A percentile compares a stretch with the other conserved stretches of the same genome.
Conservation (phyloP, 2,113 vertebrate genomes). For the Trogon surrucura region DNA sequence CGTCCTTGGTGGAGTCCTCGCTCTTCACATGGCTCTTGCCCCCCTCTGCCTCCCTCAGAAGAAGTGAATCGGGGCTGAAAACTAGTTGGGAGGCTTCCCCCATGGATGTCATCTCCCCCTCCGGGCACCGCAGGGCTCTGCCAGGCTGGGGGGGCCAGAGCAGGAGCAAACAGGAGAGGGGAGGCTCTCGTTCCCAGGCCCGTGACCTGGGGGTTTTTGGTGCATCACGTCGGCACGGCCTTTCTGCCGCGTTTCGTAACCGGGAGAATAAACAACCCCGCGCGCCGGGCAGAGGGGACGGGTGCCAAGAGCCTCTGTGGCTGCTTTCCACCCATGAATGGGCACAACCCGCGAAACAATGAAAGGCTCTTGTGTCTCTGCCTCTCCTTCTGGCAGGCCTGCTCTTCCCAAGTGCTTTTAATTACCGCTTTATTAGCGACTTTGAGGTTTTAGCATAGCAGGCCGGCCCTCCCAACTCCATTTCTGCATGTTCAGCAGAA, state of each 20-base stretch:
- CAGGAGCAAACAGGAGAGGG: background rate
- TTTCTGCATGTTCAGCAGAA: background rate
- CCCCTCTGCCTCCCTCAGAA: background rate
- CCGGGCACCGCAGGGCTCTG: fast-evolving
- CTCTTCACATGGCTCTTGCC: background rate
- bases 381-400: conserved; percentile 45
- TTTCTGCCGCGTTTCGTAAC: background rate
- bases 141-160: background rate
- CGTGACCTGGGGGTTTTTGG: fast-evolving
- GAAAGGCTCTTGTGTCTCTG: conserved; percentile 29
- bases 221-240: fast-evolving
- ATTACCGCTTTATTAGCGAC: conserved; percentile 43
- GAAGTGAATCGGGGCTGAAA: background rate
- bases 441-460: background rate
- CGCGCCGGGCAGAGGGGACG: background rate
- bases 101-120: background rate
- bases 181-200: background rate
- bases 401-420: conserved; percentile 60
- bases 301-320: background rate
- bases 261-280: background rate
- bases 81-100: background rate
- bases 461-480: background rate
- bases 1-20: background rate
- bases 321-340: conserved; percentile 27
- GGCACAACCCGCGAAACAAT: conserved; percentile 39